Conservation (phyloP, 2,888 invertebrate genomes). For the Sarcophaga variegata region DNA sequence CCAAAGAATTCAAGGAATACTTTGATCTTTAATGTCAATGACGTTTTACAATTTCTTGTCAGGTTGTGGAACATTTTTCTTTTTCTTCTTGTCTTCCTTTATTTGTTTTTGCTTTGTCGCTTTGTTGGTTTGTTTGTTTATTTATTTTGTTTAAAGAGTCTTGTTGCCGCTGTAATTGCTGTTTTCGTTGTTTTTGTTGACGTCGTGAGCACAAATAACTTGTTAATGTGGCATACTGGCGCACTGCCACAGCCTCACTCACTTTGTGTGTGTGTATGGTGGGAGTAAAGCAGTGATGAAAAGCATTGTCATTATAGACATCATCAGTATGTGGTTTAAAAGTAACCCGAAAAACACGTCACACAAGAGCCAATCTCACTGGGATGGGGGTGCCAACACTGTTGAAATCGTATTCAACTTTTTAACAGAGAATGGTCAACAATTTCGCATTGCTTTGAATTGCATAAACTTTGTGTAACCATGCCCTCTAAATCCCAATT, state of each 20-base stretch:
- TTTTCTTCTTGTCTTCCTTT: background rate
- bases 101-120: too few relatives aligned
- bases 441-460: too few relatives aligned
- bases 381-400: background rate
- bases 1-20: slow-evolving; percentile 27
- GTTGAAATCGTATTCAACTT: too few relatives aligned
- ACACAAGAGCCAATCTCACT: background rate
- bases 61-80: slow-evolving; percentile 49
- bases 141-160: background rate
- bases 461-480: too few relatives aligned
- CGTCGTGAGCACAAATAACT: slow-evolving; percentile 4
- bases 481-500: too few relatives aligned
- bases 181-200: slow-evolving; percentile 16
- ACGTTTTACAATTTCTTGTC: slow-evolving; percentile 62
- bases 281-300: slow-evolving; percentile 46
- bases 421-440: too few relatives aligned
- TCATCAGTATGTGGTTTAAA: slow-evolving; percentile 43
- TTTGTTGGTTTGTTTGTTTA: background rate
- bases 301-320: slow-evolving; percentile 59
- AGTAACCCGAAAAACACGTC: slow-evolving; percentile 19
- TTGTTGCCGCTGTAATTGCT: slow-evolving; percentile 2
- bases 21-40: slow-evolving; percentile 67
- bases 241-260: background rate
- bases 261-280: slow-evolving; percentile 20
- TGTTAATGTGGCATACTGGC: slow-evolving; percentile 13